Percentiles rank a stretch among this genome's conserved stretches.
Conservation (phyloP, 2,797 vertebrate genomes). For the Acestrorhynchus altus region DNA sequence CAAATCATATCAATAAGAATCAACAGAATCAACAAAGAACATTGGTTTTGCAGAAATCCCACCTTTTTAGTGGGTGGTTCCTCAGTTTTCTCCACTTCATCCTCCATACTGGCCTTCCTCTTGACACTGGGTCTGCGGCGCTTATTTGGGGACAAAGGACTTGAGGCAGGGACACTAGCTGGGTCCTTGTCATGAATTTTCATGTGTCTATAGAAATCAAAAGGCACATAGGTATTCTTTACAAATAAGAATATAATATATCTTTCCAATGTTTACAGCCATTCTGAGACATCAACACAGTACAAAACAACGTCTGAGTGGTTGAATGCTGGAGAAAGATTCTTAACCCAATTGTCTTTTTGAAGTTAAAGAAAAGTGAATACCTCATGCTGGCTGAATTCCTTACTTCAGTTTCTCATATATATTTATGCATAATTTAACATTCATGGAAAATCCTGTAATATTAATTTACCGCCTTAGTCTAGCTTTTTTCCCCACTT, state of each 20-base stretch:
- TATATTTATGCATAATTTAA: too few relatives aligned
- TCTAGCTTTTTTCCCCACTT: too few relatives aligned
- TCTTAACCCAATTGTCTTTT: background rate
- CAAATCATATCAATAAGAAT: too few relatives aligned
- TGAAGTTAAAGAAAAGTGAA: background rate
- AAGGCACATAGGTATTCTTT: background rate
- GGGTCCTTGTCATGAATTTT: slow-evolving; percentile 98
- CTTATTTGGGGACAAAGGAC: slow-evolving; percentile 87
- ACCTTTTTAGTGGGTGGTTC: slow-evolving; percentile 91
- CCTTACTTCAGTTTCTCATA: background rate
- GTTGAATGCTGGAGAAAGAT: background rate
- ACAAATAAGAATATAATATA: background rate
- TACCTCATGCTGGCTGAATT: background rate
- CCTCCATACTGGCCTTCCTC: slow-evolving; percentile 84
- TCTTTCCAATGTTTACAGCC: too few relatives aligned
- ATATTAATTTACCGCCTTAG: too few relatives aligned
- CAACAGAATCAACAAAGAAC: too few relatives aligned
- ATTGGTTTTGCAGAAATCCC: slow-evolving; percentile 62
- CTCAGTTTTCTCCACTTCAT: slow-evolving; percentile 82
- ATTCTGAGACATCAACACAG: background rate
- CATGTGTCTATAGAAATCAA: slow-evolving; percentile 86
- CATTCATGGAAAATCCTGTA: too few relatives aligned
- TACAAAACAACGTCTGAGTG: background rate
- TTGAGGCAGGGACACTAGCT: slow-evolving; percentile 73
- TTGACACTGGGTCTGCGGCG: slow-evolving; percentile 86